These are phyloP conservation scores for Amphimallon solstitiale DNA, from an alignment of 2,888 invertebrate genomes.

Conservation along the genomic window DNA sequence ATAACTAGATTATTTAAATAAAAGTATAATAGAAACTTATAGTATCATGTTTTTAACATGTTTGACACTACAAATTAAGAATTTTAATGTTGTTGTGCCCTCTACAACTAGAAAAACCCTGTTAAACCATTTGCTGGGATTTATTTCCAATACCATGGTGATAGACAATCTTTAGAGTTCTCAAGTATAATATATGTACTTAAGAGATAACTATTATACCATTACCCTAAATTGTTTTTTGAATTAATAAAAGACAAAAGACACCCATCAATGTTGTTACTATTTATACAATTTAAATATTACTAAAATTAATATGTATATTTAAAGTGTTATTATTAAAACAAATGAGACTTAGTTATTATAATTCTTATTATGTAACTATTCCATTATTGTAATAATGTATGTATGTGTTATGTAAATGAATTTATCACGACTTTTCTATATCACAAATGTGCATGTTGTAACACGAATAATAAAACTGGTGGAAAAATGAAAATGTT, in stretches of 20 bases:
- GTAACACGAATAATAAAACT: neutral
- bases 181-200: slow-evolving; percentile 6
- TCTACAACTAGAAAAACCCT: neutral
- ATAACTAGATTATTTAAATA: too few species aligned
- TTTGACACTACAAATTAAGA: neutral
- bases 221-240: neutral
- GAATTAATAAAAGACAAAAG: neutral
- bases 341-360: slow-evolving; percentile 18
- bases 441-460: slow-evolving; percentile 9
- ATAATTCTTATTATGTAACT: neutral
- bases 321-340: slow-evolving; percentile 24
- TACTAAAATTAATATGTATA: slow-evolving; percentile 5
- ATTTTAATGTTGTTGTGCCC: slow-evolving; percentile 7
- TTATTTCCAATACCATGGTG: slow-evolving; percentile 1
- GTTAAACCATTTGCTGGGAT: neutral
- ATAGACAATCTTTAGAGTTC: slow-evolving; percentile 36
- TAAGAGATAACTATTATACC: neutral
- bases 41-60: too few species aligned
- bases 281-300: slow-evolving; percentile 21
- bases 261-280: slow-evolving; percentile 28
- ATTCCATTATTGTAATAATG: slow-evolving; percentile 13
- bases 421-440: slow-evolving; percentile 25
- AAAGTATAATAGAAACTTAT: too few species aligned
- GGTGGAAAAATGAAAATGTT: neutral
- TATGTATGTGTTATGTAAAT: slow-evolving; percentile 4